These are phyloP conservation scores for Pseudomyrmex pallidus DNA, from an alignment of 1,140 invertebrate species.

Conservation along the genomic window DNA sequence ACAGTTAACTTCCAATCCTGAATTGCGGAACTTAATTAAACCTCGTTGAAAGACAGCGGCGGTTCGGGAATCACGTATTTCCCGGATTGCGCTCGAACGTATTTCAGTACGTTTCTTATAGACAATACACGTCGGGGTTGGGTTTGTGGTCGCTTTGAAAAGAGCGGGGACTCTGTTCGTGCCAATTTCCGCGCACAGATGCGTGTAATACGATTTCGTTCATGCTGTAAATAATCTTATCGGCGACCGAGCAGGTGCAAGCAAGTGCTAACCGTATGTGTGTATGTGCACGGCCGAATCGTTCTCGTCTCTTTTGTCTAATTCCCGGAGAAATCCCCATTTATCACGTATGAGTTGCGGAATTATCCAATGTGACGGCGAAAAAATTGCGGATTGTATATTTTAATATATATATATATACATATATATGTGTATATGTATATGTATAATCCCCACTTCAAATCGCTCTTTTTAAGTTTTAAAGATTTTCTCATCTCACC, in stretches of 20 bases:
- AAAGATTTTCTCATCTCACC: neutral
- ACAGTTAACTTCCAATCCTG: neutral
- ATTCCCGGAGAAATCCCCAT: constrained; percentile 40
- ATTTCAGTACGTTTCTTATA: constrained; percentile 11
- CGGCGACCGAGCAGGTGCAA: constrained; percentile 59
- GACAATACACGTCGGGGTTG: constrained; percentile 27
- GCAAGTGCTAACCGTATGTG: constrained; percentile 26
- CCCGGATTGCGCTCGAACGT: constrained; percentile 7
- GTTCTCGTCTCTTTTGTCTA: constrained; percentile 2
- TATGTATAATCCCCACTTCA: neutral
- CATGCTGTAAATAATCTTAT: constrained; percentile 73
- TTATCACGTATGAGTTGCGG: neutral
- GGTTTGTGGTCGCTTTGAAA: constrained; percentile 53
- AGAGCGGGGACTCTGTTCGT: constrained; percentile 31
- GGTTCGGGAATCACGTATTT: neutral
- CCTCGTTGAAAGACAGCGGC: neutral
- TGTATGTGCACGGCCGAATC: constrained; percentile 45
- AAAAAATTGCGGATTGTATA: constrained; percentile 29
- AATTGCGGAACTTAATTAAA: neutral
- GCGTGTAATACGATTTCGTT: constrained; percentile 71
- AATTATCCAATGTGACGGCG: constrained; percentile 29
- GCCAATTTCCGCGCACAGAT: constrained; percentile 68
- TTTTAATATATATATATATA: too few species aligned
- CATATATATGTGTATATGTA: neutral
- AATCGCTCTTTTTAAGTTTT: neutral